A percentile compares a stretch with the other conserved stretches of the same genome.
phyloP scores from a whole-genome alignment of 2,797 vertebrate genomes.

The Peromyscus melanophrys region DNA sequence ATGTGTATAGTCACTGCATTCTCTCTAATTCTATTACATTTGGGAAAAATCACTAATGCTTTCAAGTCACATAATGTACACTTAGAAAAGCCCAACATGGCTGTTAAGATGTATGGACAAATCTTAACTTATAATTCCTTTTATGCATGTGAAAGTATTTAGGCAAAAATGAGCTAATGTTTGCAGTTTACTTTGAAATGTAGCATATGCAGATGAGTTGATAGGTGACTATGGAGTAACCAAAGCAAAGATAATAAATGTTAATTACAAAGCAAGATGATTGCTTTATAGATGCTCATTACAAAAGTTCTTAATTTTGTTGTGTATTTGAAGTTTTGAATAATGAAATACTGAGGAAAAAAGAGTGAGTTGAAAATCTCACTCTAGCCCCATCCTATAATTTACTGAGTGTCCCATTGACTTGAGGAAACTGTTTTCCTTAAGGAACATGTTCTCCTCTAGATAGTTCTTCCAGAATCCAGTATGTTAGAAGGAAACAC shows the following conservation, averaged over 20 bases:
- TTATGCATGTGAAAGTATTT: background rate
- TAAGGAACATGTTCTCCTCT: slow-evolving; percentile 10
- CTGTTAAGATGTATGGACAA: slow-evolving; percentile 46
- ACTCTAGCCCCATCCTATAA: background rate
- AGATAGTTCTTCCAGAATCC: slow-evolving; percentile 4
- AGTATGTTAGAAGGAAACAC: slow-evolving; percentile 24
- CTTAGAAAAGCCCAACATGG: background rate
- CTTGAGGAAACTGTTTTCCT: slow-evolving; percentile 53
- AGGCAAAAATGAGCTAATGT: slow-evolving; percentile 5
- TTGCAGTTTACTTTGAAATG: slow-evolving; percentile 61
- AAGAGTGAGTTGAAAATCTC: background rate
- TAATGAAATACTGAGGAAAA: slow-evolving; percentile 33
- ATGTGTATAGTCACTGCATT: background rate
- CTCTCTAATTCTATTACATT: slow-evolving; percentile 49
- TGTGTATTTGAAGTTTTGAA: slow-evolving; percentile 44
- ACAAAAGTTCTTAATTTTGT: slow-evolving; percentile 48
- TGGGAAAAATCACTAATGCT: slow-evolving; percentile 25
- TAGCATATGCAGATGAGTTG: background rate
- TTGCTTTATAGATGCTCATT: slow-evolving; percentile 26
- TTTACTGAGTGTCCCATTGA: slow-evolving; percentile 28
- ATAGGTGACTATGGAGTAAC: background rate
- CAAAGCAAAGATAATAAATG: slow-evolving; percentile 44
- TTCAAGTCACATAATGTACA: slow-evolving; percentile 50
- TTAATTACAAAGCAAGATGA: slow-evolving; percentile 46
- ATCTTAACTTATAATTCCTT: slow-evolving; percentile 51